Conservation (phyloP, 1,140 invertebrate species). For the Cherax destructor region DNA sequence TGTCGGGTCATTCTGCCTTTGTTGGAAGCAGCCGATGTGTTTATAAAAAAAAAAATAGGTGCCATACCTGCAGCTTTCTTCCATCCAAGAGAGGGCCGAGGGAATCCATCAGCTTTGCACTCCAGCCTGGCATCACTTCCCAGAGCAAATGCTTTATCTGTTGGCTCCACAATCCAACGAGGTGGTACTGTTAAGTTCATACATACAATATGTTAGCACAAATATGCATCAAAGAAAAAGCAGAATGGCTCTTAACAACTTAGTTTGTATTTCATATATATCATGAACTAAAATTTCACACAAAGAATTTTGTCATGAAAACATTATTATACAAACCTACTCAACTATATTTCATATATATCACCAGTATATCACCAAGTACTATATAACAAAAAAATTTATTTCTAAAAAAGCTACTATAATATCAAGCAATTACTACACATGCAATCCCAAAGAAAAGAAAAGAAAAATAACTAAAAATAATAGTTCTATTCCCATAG, state of each 20-base stretch:
- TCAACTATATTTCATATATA: background rate
- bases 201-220: background rate
- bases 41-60: background rate
- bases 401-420: constrained; percentile 18
- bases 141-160: constrained; percentile 95
- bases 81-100: constrained; percentile 94
- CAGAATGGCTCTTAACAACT: background rate
- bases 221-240: background rate
- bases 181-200: constrained; percentile 87
- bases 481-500: constrained; percentile 43
- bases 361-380: constrained; percentile 10
- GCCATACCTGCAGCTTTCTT: constrained; percentile 92
- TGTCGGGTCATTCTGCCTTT: too few relatives aligned
- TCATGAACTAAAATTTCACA: background rate
- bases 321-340: background rate
- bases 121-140: constrained; percentile 93
- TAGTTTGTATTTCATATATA: background rate
- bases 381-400: background rate
- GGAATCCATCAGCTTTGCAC: constrained; percentile 97
- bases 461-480: constrained; percentile 36
- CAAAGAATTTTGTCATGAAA: background rate
- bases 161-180: constrained; percentile 96
- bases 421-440: constrained; percentile 13
- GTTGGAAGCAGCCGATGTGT: too few relatives aligned
- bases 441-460: constrained; percentile 45